Evolutionary conservation across 64 coral and sea anemone species (phyloP).

Genomic region (Hydrozoanthus tunicans): DNA sequence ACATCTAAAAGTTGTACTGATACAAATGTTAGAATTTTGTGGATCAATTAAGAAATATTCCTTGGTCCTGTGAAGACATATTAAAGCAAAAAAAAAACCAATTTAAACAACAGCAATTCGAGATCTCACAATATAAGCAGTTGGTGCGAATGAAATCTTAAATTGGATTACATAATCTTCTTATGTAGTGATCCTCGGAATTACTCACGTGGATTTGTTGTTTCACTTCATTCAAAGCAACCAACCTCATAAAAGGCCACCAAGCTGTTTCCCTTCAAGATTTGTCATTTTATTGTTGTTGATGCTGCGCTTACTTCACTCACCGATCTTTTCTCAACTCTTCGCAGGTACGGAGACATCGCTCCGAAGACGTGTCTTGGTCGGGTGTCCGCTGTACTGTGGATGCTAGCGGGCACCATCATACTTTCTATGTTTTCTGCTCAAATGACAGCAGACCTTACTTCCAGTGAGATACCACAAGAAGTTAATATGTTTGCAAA

Average conservation of each 20-base stretch:
- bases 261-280: too few species aligned
- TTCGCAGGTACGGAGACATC: slow-evolving; percentile 30
- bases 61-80: too few species aligned
- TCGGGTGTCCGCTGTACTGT: slow-evolving; percentile 27
- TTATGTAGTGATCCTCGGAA: too few species aligned
- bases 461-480: slow-evolving; percentile 17
- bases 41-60: too few species aligned
- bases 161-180: too few species aligned
- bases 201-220: too few species aligned
- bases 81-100: background rate
- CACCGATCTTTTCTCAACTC: background rate
- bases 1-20: too few species aligned
- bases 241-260: too few species aligned
- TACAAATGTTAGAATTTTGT: too few species aligned
- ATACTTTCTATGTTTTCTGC: slow-evolving; percentile 40
- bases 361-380: slow-evolving; percentile 25
- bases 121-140: background rate
- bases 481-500: slow-evolving; percentile 32
- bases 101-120: background rate
- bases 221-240: too few species aligned
- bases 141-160: too few species aligned
- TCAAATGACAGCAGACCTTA: slow-evolving; percentile 45
- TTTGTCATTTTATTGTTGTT: too few species aligned
- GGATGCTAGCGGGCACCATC: slow-evolving; percentile 32
- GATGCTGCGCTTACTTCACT: background rate